Evolutionary conservation across 2,888 invertebrate genomes (phyloP).

Genomic region (Isoperla grammatica): DNA sequence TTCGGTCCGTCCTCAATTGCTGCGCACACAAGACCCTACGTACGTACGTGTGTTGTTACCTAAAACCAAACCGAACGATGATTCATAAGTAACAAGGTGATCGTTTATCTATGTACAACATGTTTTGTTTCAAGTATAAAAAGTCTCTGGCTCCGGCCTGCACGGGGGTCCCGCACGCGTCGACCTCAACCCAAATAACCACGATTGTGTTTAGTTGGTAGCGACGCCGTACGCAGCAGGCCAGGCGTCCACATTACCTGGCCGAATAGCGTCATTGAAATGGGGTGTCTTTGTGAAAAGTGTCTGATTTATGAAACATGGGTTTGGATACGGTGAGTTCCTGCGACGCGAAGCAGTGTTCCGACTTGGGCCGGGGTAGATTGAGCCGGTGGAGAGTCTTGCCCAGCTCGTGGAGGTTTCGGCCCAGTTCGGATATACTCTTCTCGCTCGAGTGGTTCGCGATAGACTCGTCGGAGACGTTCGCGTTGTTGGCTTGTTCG

Average conservation of each 20-base stretch:
- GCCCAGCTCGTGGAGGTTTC: slow-evolving; percentile 51
- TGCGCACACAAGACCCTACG: background rate
- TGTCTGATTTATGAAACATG: slow-evolving; percentile 73
- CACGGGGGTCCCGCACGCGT: no score
- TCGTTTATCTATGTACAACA: no score
- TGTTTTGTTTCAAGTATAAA: no score
- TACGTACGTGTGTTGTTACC: background rate
- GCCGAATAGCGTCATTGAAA: slow-evolving; percentile 55
- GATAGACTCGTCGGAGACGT: slow-evolving; percentile 69
- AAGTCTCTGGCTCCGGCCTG: no score
- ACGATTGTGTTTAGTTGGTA: no score
- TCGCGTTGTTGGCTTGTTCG: slow-evolving; percentile 82
- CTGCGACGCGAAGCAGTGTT: slow-evolving; percentile 67
- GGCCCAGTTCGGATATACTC: slow-evolving; percentile 54
- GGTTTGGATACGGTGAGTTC: slow-evolving; percentile 44
- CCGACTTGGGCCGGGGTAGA: slow-evolving; percentile 74
- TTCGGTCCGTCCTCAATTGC: background rate
- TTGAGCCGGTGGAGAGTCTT: slow-evolving; percentile 51
- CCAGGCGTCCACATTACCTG: background rate
- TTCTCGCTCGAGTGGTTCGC: slow-evolving; percentile 33
- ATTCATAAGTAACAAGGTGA: no score
- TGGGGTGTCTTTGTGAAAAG: slow-evolving; percentile 58
- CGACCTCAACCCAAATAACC: no score
- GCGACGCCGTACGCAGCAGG: no score
- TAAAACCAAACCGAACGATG: no score